Percentiles rank a stretch among this genome's conserved stretches.
Evolutionary conservation across 2,888 invertebrate species (phyloP).

Genomic region (Drosophila gaucha): DNA sequence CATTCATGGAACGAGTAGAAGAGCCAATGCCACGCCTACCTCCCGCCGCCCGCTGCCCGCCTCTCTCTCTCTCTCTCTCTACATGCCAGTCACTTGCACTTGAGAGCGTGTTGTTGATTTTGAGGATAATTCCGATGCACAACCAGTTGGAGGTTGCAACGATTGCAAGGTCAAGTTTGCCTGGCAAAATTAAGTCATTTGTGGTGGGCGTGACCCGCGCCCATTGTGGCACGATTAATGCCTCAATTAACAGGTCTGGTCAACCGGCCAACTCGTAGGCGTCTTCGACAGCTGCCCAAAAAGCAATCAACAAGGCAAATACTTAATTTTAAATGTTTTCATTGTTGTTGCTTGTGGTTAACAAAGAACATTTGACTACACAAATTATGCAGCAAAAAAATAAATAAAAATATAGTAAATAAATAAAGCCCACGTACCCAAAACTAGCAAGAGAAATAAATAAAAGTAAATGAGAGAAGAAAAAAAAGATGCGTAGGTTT

Average conservation of each 20-base stretch:
- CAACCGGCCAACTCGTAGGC: slow-evolving; percentile 35
- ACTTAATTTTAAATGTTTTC: slow-evolving; percentile 51
- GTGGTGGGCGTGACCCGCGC: slow-evolving; percentile 52
- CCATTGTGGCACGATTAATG: slow-evolving; percentile 56
- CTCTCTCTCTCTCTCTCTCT: not conserved
- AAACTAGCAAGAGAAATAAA: slow-evolving; percentile 34
- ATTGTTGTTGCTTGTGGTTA: slow-evolving; percentile 34
- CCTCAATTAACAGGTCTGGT: slow-evolving; percentile 62
- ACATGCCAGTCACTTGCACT: slow-evolving; percentile 32
- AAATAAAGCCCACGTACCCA: slow-evolving; percentile 59
- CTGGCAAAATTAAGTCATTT: slow-evolving; percentile 66
- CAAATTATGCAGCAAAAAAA: slow-evolving; percentile 46
- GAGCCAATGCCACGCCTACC: slow-evolving; percentile 12
- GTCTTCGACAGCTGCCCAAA: slow-evolving; percentile 37
- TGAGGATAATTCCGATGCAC: slow-evolving; percentile 52
- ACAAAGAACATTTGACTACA: slow-evolving; percentile 75
- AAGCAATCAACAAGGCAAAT: slow-evolving; percentile 37
- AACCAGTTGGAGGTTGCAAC: slow-evolving; percentile 60
- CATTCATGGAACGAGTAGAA: slow-evolving; percentile 38
- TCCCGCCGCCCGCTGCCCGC: not conserved
- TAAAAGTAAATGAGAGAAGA: slow-evolving; percentile 33
- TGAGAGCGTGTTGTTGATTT: slow-evolving; percentile 26
- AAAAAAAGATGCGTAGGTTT: slow-evolving; percentile 61
- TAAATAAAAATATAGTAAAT: slow-evolving; percentile 12
- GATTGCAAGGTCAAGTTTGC: slow-evolving; percentile 47